Evolutionary conservation across 2,888 invertebrate species (phyloP), one percentile per base, ranked within the genome.

Genomic region (Chalcis sispes): DNA sequence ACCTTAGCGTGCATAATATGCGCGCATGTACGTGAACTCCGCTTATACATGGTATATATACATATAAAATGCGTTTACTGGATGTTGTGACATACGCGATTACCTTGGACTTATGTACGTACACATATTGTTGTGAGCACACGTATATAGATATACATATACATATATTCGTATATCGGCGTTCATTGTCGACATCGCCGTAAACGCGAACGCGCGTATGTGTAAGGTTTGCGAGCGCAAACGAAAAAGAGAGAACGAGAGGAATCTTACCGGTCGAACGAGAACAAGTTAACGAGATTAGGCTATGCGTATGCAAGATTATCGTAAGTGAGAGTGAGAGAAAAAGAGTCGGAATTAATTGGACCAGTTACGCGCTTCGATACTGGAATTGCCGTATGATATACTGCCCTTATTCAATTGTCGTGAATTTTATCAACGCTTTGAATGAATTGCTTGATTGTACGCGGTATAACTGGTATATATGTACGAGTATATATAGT

Each of bases 71-170:
- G 40, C 32, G 8, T 48, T 15, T 64, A 42, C 5, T 2, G 46
- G 40, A 13, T 65, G 81, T 87, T 87, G 86, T 85, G 86, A 87
- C 85, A 87, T 85, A 87, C 85, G 84, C 82, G 86, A 86, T 87
- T 85, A 85, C 87, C 86, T 87, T 87, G 87, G 85, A 84, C 84
- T 85, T 84, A 82, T 82, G 81, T 80, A 78, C 40, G 52, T 40
- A 40, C n/a, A 23, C 32, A 36, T 52, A 52, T 52, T 20, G 46
- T 15, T 7, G 13, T 46, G 46, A 8, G n/a, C 52, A n/a, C 42
- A n/a, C 48, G 40, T 71, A 32, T 32, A 20, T 50, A 32, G 20
- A n/a, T 27, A 40, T 18, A 25, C 18, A 15, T 65, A 23, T 48
- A 36, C 23, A 32, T n/a, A 27, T 27, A n/a, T 61, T 25, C n/a